Percentiles rank a stretch among this genome's conserved stretches.
phyloP scores from a whole-genome alignment of 2,113 vertebrate genomes.

The Hypomesus transpacificus region DNA sequence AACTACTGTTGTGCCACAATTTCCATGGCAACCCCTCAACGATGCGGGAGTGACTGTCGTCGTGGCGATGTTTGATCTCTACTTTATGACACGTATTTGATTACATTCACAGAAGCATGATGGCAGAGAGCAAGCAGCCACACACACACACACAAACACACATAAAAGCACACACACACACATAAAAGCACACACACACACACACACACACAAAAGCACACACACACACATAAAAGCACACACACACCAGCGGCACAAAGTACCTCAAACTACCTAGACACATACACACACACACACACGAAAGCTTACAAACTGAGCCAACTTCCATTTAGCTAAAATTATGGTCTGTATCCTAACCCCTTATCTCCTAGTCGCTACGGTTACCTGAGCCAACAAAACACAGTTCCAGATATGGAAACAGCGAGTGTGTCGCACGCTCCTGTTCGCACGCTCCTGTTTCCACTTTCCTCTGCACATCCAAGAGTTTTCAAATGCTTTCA shows the following conservation, averaged over 20 bases:
- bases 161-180: neutral
- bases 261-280: neutral
- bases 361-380: no score
- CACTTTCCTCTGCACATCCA: neutral
- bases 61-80: constrained; percentile 20
- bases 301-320: neutral
- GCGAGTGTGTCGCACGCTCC: neutral
- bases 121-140: neutral
- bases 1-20: constrained; percentile 46
- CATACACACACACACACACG: constrained; percentile 2
- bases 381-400: no score
- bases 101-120: constrained; percentile 2
- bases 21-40: constrained; percentile 38
- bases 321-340: neutral
- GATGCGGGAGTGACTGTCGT: constrained; percentile 13
- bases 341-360: no score
- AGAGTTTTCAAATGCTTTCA: no score
- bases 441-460: no score
- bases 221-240: neutral
- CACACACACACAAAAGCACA: neutral
- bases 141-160: neutral
- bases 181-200: neutral
- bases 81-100: constrained; percentile 29
- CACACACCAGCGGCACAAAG: neutral
- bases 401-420: no score